These are phyloP conservation scores for Aurelia sp. DNA, from an alignment of 30 jellyfish, hydroid and myxozoan genomes.

Conservation along the genomic window DNA sequence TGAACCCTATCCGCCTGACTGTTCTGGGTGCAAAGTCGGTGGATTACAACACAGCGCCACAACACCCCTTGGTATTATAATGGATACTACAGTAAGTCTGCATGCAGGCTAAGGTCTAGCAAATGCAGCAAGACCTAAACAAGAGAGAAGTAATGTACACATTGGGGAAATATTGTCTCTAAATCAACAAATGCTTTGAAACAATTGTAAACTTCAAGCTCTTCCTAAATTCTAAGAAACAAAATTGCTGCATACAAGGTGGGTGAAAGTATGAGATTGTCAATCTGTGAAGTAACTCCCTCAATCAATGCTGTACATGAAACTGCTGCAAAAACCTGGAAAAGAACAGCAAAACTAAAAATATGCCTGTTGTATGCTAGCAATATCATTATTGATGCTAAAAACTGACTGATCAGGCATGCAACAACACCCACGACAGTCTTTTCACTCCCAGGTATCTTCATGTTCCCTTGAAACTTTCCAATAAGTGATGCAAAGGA, in stretches of 20 bases:
- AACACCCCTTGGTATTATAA: too few species aligned
- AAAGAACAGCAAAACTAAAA: neutral
- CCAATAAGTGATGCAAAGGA: conserved; percentile 95
- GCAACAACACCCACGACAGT: conserved; percentile 73
- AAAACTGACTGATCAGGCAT: conserved; percentile 45
- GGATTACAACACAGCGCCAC: too few species aligned
- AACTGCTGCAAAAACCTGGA: conserved; percentile 19
- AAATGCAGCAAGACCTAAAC: neutral
- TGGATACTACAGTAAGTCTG: too few species aligned
- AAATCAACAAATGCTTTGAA: neutral
- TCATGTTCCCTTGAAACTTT: conserved; percentile 50
- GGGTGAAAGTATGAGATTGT: conserved; percentile 81
- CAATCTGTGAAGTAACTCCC: conserved; percentile 80
- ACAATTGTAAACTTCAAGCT: neutral
- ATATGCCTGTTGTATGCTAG: conserved; percentile 4
- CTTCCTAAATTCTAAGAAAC: neutral
- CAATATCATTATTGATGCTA: conserved; percentile 30
- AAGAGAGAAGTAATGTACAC: neutral
- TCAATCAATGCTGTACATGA: conserved; percentile 57
- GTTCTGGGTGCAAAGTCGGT: too few species aligned
- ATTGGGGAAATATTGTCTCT: neutral
- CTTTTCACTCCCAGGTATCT: conserved; percentile 79
- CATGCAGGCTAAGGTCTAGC: too few species aligned
- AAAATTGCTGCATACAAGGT: conserved; percentile 42
- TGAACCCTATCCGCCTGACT: too few species aligned